Conservation (phyloP, 1,140 invertebrate genomes). For the Microplitis demolitor region DNA sequence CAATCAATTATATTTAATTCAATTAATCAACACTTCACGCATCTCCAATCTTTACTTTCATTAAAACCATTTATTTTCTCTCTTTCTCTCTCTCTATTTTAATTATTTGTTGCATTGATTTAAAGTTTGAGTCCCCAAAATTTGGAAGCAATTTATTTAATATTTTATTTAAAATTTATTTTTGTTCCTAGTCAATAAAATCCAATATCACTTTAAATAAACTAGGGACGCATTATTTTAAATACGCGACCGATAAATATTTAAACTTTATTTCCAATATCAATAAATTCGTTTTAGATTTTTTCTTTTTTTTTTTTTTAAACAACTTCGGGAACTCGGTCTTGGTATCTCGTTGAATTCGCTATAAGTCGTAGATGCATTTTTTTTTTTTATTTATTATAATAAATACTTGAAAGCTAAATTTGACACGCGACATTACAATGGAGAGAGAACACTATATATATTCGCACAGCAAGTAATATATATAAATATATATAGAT, state of each 20-base stretch:
- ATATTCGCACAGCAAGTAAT: conserved; percentile 14
- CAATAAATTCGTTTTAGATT: background rate
- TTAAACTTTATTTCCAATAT: background rate
- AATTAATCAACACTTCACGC: background rate
- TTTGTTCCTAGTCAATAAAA: background rate
- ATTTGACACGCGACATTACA: conserved; percentile 8
- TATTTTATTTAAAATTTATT: background rate
- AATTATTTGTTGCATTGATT: background rate
- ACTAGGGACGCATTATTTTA: background rate
- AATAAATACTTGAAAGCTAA: background rate
- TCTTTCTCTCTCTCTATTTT: background rate
- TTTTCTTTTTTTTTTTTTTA: background rate
- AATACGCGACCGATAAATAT: background rate
- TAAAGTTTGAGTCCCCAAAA: background rate
- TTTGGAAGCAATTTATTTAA: conserved; percentile 1
- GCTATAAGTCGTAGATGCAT: background rate
- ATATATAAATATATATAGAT: conserved; percentile 12
- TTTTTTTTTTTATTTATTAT: background rate
- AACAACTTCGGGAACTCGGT: background rate
- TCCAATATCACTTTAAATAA: conserved; percentile 2
- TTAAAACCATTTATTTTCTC: background rate
- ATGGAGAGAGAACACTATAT: conserved; percentile 6
- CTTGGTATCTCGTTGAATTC: background rate
- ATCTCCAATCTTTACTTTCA: background rate
- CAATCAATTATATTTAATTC: background rate